phyloP scores from a whole-genome alignment of 2,113 vertebrate genomes.

The Pitta sordida region DNA sequence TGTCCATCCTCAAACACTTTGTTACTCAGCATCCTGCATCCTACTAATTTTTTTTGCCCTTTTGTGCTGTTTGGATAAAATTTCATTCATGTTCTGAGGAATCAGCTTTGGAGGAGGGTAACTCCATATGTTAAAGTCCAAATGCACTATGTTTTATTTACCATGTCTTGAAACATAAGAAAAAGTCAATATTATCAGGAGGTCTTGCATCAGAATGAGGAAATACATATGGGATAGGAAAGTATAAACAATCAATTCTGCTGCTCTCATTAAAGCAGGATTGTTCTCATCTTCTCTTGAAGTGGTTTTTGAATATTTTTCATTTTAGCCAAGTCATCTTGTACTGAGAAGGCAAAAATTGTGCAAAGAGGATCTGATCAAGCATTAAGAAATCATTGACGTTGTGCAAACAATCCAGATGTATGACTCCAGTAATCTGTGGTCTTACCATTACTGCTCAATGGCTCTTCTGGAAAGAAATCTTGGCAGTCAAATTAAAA shows the following conservation, averaged over 20 bases:
- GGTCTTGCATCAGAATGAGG: background rate
- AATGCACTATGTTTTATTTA: background rate
- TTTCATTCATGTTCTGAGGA: background rate
- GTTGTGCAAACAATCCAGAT: background rate
- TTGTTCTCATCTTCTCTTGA: background rate
- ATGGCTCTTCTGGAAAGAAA: background rate
- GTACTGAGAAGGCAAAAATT: background rate
- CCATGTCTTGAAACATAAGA: background rate
- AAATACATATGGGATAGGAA: background rate
- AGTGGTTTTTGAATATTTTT: background rate
- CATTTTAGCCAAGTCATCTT: background rate
- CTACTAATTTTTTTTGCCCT: background rate
- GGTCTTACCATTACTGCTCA: background rate
- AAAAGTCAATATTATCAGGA: background rate
- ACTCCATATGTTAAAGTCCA: background rate
- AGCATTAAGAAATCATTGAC: background rate
- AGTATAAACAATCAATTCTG: background rate
- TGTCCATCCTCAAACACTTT: background rate
- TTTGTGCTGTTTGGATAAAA: background rate
- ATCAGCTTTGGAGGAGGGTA: background rate
- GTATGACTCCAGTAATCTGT: background rate
- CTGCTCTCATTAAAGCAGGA: background rate
- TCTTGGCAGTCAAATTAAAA: background rate
- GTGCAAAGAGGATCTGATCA: background rate
- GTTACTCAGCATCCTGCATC: background rate